A percentile compares a stretch with the other conserved stretches of the same genome.
phyloP scores from a whole-genome alignment of 1,140 invertebrate species.

The Bombyx mandarina region DNA sequence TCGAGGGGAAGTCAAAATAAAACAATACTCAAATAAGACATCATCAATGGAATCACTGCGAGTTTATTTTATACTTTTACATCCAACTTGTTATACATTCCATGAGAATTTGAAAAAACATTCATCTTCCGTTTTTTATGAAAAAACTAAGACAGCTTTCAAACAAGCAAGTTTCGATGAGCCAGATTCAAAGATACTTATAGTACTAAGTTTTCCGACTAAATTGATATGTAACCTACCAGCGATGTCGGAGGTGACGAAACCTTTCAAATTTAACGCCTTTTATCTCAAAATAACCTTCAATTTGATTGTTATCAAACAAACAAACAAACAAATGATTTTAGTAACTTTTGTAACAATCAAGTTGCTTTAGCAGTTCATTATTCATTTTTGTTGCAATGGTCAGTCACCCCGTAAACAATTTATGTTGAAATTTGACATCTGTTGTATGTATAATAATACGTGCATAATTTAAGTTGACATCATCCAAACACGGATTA shows the following conservation, averaged over 20 bases:
- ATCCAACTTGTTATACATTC: conserved; percentile 50
- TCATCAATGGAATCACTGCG: conserved; percentile 67
- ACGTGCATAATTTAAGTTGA: no score
- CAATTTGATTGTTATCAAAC: no score
- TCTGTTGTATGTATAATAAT: no score
- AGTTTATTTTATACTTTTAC: conserved; percentile 69
- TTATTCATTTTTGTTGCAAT: no score
- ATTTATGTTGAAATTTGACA: no score
- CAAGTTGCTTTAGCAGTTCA: no score
- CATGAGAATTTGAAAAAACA: conserved; percentile 38
- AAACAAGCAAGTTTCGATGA: conserved; percentile 16
- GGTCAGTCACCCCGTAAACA: no score
- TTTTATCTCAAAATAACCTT: no score
- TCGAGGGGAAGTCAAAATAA: no score
- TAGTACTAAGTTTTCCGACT: conserved; percentile 61
- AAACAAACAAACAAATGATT: no score
- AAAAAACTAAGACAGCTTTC: conserved; percentile 34
- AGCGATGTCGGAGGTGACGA: neutral
- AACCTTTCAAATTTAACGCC: conserved; percentile 1
- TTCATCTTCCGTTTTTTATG: conserved; percentile 19
- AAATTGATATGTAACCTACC: conserved; percentile 57
- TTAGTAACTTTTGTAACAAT: no score
- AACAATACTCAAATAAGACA: conserved; percentile 1
- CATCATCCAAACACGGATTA: no score
- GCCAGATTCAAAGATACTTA: conserved; percentile 67